These are phyloP conservation scores for Leptura quadrifasciata DNA, from an alignment of 2,888 invertebrate genomes.

Conservation along the genomic window DNA sequence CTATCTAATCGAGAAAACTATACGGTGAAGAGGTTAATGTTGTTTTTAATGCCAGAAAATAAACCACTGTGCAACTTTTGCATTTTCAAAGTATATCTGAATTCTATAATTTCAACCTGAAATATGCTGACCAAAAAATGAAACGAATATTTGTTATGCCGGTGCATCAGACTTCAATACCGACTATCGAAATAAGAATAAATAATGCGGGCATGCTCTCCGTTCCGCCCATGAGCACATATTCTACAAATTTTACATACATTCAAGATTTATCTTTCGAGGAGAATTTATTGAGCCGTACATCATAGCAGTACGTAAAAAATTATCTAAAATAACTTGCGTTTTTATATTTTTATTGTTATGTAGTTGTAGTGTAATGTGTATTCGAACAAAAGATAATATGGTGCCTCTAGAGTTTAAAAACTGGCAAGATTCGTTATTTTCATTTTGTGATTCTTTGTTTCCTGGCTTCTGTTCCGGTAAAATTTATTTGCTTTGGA, in stretches of 20 bases:
- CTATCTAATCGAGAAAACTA: no score
- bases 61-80: no score
- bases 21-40: no score
- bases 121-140: neutral
- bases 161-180: neutral
- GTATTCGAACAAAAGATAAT: conserved; percentile 14
- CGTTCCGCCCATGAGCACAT: neutral
- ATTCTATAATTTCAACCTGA: neutral
- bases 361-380: conserved; percentile 21
- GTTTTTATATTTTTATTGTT: conserved; percentile 22
- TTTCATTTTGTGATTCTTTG: neutral
- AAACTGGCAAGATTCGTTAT: neutral
- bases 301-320: conserved; percentile 21
- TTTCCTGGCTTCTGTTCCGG: neutral
- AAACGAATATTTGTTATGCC: neutral
- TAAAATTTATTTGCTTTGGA: neutral
- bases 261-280: conserved; percentile 17
- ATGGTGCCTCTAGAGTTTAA: neutral
- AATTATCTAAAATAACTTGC: conserved; percentile 29
- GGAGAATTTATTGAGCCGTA: conserved; percentile 30
- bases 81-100: no score
- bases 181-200: neutral
- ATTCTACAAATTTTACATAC: conserved; percentile 5
- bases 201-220: neutral
- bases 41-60: no score